A percentile compares a stretch with the other conserved stretches of the same genome.
phyloP scores from a whole-genome alignment of 2,888 invertebrate genomes.

The Hartigia nigra region DNA sequence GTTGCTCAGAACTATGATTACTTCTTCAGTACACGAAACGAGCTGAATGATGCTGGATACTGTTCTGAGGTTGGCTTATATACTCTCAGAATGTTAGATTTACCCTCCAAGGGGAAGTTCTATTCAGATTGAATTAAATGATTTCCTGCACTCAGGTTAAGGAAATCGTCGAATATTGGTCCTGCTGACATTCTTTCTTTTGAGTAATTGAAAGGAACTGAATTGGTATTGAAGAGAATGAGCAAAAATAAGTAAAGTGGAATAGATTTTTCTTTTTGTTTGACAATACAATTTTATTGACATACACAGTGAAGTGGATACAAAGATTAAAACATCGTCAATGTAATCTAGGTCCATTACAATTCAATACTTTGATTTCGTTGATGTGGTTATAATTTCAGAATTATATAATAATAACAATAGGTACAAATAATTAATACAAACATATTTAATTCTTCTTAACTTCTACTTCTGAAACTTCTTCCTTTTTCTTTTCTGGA shows the following conservation, averaged over 20 bases:
- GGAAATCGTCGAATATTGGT: conserved; percentile 1
- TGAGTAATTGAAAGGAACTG: not conserved
- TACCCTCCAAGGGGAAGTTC: not conserved
- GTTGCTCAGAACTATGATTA: not conserved
- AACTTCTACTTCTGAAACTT: not conserved
- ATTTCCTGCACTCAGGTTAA: conserved; percentile 31
- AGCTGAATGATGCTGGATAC: conserved; percentile 26
- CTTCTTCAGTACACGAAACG: conserved; percentile 13
- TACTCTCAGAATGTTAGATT: conserved; percentile 15
- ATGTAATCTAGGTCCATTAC: not conserved
- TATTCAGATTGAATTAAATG: conserved; percentile 12
- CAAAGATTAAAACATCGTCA: not conserved
- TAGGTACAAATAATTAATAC: not conserved
- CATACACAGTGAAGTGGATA: not conserved
- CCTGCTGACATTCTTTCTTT: not conserved
- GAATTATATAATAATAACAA: not conserved
- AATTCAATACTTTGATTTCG: not conserved
- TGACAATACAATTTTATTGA: not conserved
- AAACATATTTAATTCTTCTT: not conserved
- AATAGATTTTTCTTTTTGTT: not conserved
- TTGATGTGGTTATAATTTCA: not conserved
- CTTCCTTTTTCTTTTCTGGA: conserved; percentile 49
- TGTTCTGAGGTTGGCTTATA: conserved; percentile 26
- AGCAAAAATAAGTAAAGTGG: not conserved
- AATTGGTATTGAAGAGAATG: not conserved